Evolutionary conservation across 1,140 invertebrate species (phyloP).

Genomic region (Diachasmimorpha longicaudata): DNA sequence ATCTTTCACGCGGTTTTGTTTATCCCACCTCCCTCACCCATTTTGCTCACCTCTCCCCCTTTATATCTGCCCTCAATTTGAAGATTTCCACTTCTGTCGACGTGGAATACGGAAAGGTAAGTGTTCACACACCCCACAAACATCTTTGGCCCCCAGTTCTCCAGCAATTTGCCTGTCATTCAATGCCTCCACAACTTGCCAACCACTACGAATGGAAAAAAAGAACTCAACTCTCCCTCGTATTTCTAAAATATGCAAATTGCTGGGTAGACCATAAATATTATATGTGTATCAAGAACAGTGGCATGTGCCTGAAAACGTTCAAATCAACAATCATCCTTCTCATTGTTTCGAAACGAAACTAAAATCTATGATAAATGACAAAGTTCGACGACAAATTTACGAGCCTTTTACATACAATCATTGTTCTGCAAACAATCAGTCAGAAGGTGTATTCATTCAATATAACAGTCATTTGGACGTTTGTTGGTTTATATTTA

Average conservation of each 20-base stretch:
- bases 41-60: not conserved
- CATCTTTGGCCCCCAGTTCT: conserved; percentile 55
- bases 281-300: conserved; percentile 30
- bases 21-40: not conserved
- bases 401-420: not conserved
- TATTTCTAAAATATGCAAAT: conserved; percentile 22
- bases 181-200: not conserved
- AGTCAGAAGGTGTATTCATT: not conserved
- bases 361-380: not conserved
- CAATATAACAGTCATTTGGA: conserved; percentile 3
- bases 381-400: not conserved
- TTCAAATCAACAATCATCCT: conserved; percentile 21
- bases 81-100: not conserved
- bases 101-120: conserved; percentile 42
- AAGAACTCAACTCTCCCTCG: not conserved
- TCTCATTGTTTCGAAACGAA: not conserved
- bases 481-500: conserved; percentile 3
- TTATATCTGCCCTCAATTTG: not conserved
- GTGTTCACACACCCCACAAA: conserved; percentile 59
- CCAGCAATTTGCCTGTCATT: conserved; percentile 50
- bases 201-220: not conserved
- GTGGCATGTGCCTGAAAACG: conserved; percentile 30
- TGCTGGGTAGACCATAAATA: conserved; percentile 30
- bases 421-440: not conserved
- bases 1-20: no score